Conservation (phyloP, 2,888 invertebrate genomes). For the Chrysolina haemoptera region DNA sequence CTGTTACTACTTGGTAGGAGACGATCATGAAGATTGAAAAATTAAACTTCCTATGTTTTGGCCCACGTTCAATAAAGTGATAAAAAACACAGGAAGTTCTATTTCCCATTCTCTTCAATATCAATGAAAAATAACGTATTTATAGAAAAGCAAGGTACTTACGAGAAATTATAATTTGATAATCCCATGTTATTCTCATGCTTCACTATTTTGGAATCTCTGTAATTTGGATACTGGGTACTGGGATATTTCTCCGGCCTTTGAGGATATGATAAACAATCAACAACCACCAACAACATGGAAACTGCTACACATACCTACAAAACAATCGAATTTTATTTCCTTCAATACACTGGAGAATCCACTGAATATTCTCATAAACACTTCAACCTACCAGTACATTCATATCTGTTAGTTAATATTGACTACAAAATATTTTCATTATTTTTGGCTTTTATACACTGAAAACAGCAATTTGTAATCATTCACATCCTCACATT, state of each 20-base stretch:
- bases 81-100: no score
- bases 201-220: slow-evolving; percentile 50
- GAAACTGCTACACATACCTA: slow-evolving; percentile 31
- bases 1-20: no score
- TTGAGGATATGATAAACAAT: slow-evolving; percentile 43
- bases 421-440: slow-evolving; percentile 29
- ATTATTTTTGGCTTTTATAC: slow-evolving; percentile 36
- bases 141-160: slow-evolving; percentile 33
- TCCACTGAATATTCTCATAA: neutral
- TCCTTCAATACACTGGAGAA: neutral
- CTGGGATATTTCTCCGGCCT: slow-evolving; percentile 30
- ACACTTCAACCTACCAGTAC: slow-evolving; percentile 27
- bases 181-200: slow-evolving; percentile 52
- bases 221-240: slow-evolving; percentile 40
- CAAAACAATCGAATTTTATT: neutral
- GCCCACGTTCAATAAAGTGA: no score
- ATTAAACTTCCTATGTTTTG: no score
- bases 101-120: no score
- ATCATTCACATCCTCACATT: slow-evolving; percentile 22
- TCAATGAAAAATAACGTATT: no score
- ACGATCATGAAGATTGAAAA: no score
- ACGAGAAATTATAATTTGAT: slow-evolving; percentile 53
- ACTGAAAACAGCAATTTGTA: slow-evolving; percentile 8
- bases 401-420: slow-evolving; percentile 30
- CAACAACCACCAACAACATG: slow-evolving; percentile 12